These are phyloP conservation scores for Suillia variegata DNA, from an alignment of 2,888 invertebrate genomes.

Conservation along the genomic window DNA sequence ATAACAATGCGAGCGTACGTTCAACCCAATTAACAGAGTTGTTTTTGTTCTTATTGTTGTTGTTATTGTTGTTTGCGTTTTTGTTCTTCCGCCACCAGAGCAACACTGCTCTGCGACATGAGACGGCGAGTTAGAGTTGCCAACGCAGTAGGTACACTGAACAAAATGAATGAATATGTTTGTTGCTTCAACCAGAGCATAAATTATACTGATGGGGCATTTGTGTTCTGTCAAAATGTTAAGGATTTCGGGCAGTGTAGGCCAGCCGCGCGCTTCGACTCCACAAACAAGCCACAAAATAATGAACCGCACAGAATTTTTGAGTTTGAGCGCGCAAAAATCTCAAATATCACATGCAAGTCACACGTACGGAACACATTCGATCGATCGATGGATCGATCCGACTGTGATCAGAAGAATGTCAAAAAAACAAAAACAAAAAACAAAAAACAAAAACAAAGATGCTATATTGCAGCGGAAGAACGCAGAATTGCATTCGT, in stretches of 20 bases:
- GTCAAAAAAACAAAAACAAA: too few species aligned
- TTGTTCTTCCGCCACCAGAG: not conserved
- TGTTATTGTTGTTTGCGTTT: slow-evolving; percentile 19
- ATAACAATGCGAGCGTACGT: slow-evolving; percentile 42
- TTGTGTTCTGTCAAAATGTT: too few species aligned
- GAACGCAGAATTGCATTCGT: too few species aligned
- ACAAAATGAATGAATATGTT: too few species aligned
- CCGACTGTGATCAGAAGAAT: too few species aligned
- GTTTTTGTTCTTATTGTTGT: not conserved
- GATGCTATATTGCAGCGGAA: slow-evolving; percentile 1
- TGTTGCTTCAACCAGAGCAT: too few species aligned
- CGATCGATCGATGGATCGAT: slow-evolving; percentile 3
- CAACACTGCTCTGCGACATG: not conserved
- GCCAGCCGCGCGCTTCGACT: too few species aligned
- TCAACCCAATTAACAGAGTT: slow-evolving; percentile 58
- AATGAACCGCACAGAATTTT: not conserved
- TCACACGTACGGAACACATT: slow-evolving; percentile 23
- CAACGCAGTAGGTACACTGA: too few species aligned
- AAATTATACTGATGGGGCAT: too few species aligned
- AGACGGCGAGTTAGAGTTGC: slow-evolving; percentile 1
- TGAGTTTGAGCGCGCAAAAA: not conserved
- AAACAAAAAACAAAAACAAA: too few species aligned
- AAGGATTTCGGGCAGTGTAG: too few species aligned
- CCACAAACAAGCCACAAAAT: not conserved
- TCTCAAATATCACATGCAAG: slow-evolving; percentile 20